Conservation (phyloP, 2,888 invertebrate genomes). For the Himalopsyche japonica region DNA sequence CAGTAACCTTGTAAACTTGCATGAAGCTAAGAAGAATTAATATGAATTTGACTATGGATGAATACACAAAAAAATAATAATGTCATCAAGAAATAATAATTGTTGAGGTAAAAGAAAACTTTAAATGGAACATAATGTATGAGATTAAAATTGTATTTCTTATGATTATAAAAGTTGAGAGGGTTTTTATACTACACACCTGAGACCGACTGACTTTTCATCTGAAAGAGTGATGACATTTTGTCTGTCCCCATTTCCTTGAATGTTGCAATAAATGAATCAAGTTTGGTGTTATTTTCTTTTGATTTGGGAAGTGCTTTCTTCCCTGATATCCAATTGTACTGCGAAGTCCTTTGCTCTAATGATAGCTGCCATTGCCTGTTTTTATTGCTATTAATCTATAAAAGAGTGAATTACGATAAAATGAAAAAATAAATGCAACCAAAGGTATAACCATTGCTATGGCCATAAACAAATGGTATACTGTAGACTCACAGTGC, state of each 20-base stretch:
- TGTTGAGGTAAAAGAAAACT: too few relatives aligned
- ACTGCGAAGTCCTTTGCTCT: constrained; percentile 75
- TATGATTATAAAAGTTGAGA: too few relatives aligned
- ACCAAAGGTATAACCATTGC: not conserved
- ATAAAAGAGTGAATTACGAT: constrained; percentile 42
- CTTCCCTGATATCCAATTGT: constrained; percentile 66
- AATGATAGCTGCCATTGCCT: constrained; percentile 83
- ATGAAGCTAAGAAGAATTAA: too few relatives aligned
- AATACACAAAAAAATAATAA: too few relatives aligned
- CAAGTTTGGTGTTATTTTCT: constrained; percentile 52
- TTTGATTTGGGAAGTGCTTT: constrained; percentile 46
- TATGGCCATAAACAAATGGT: not conserved
- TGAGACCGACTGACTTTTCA: constrained; percentile 28
- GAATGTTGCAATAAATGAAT: constrained; percentile 58
- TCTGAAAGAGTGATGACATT: constrained; percentile 54
- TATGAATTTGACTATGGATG: too few relatives aligned
- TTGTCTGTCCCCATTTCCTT: constrained; percentile 58
- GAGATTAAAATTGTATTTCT: too few relatives aligned
- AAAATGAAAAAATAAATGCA: constrained; percentile 11
- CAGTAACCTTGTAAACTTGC: too few relatives aligned
- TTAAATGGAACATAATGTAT: too few relatives aligned
- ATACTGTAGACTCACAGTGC: not conserved
- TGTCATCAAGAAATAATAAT: too few relatives aligned
- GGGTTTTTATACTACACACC: constrained; percentile 4
- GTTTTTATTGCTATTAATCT: constrained; percentile 74